Evolutionary conservation across 2,797 vertebrate species (phyloP).

Genomic region (Bovichtus variegatus): DNA sequence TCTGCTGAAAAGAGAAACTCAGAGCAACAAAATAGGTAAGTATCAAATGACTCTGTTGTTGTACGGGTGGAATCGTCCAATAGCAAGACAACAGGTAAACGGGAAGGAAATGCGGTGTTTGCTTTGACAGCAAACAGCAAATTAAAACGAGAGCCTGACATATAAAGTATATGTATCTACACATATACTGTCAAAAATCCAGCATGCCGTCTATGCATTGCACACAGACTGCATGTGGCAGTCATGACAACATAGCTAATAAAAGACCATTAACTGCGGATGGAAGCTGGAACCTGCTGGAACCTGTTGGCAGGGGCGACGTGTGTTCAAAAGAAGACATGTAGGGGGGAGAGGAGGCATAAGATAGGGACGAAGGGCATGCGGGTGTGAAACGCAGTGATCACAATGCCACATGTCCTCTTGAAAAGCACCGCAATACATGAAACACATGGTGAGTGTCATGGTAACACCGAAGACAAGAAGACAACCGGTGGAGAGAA

Average conservation of each 20-base stretch:
- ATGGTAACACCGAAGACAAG: not conserved
- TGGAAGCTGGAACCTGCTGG: too few species aligned
- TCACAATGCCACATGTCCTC: slow-evolving; percentile 20
- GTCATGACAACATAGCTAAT: too few species aligned
- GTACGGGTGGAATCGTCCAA: not conserved
- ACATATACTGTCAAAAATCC: too few species aligned
- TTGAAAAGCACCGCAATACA: slow-evolving; percentile 35
- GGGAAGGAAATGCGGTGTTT: not conserved
- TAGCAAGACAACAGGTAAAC: not conserved
- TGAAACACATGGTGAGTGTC: slow-evolving; percentile 52
- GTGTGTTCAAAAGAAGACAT: slow-evolving; percentile 11
- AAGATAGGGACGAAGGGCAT: slow-evolving; percentile 19
- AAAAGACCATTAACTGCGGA: not conserved
- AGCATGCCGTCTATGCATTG: not conserved
- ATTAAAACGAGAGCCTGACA: not conserved
- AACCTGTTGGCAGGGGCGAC: not conserved
- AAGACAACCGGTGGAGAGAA: slow-evolving; percentile 14
- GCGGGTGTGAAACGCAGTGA: slow-evolving; percentile 32
- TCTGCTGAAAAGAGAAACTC: not conserved
- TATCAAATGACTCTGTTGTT: not conserved
- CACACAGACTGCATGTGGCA: not conserved
- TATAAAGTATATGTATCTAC: not conserved
- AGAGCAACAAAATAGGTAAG: not conserved
- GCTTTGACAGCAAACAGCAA: not conserved
- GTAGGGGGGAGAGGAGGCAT: not conserved